Evolutionary conservation across 1,140 invertebrate genomes (phyloP).

Genomic region (Leptoteleia sp.): DNA sequence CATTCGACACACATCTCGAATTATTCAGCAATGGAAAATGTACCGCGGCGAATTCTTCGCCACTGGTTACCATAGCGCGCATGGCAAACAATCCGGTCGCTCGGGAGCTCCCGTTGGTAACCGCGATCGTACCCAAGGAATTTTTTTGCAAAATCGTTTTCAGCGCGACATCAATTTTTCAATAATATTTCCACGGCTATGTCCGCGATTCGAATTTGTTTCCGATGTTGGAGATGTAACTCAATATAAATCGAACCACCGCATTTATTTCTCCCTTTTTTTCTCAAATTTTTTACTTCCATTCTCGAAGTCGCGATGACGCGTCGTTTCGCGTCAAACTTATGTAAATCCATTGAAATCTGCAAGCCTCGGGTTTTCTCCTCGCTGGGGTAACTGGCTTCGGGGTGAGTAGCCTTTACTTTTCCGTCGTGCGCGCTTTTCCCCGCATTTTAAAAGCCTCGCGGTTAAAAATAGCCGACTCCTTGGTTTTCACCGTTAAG

Average conservation of each 20-base stretch:
- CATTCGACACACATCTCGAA: conserved; percentile 28
- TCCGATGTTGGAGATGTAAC: no score
- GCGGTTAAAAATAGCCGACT: conserved; percentile 52
- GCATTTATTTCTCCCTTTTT: no score
- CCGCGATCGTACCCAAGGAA: conserved; percentile 1
- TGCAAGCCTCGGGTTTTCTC: conserved; percentile 4
- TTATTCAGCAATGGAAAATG: conserved; percentile 31
- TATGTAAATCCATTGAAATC: no score
- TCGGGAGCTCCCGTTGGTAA: conserved; percentile 4
- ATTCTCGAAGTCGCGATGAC: no score
- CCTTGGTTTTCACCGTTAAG: conserved; percentile 40
- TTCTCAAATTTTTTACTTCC: no score
- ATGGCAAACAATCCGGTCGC: conserved; percentile 37
- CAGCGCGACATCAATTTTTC: background rate
- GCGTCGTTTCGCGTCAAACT: conserved; percentile 2
- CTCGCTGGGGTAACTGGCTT: conserved; percentile 22
- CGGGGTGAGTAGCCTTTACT: conserved; percentile 42
- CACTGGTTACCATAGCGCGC: conserved; percentile 34
- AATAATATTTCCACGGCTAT: background rate
- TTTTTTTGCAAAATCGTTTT: conserved; percentile 11
- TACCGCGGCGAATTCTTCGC: conserved; percentile 20
- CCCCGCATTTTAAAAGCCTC: conserved; percentile 16
- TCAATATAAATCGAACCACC: no score
- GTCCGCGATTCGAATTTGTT: background rate
- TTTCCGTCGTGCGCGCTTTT: conserved; percentile 18